Evolutionary conservation across 2,797 vertebrate species (phyloP), one percentile per base, ranked within the genome.

Genomic region (Poecilia wingei): DNA sequence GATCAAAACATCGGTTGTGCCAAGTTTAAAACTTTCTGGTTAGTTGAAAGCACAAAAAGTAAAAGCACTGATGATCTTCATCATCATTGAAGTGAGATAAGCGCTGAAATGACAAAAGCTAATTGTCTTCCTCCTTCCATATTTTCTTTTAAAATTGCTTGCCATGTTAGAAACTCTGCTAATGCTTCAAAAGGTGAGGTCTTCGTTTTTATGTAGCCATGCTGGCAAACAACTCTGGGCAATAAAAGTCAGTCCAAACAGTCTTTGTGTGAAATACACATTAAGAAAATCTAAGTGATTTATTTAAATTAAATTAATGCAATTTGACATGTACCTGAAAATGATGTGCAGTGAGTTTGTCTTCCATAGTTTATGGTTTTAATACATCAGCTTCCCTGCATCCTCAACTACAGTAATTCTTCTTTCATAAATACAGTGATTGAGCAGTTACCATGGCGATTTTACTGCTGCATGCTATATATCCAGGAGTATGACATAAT

Each of bases 401-500:
- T 66, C 8, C 20, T 39, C 18, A 4, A 39, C 13, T 12, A 39
- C 33, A 41, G 31, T 25, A 22, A 55, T 70, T 72, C n/a, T 43
- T 72, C 14, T 59, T 79, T 25, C 6, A 72, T 41, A 25, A 14
- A 16, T 49, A 43, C 14, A 66, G 47, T 20, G 61, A 69, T 59
- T 25, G 59, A 76, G 78, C n/a, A 10, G 75, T 88, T 79, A 80
- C 79, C 71, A 83, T 81, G 43, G 83, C 33, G 64, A 79, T 51
- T 87, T 43, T 76, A 43, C 55, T 66, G 49, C 51, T 75, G 72
- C 51, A 18, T 16, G 59, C 10, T 57, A 74, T 85, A 74, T 71
- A 76, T 82, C 66, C 57, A 64, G 43, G 76, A 66, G 75, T 72
- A 61, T 66, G 36, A 71, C 41, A 47, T 74, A 78, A 86, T 72